Conservation (phyloP, 2,888 invertebrate genomes). For the Bembecia ichneumoniformis region DNA sequence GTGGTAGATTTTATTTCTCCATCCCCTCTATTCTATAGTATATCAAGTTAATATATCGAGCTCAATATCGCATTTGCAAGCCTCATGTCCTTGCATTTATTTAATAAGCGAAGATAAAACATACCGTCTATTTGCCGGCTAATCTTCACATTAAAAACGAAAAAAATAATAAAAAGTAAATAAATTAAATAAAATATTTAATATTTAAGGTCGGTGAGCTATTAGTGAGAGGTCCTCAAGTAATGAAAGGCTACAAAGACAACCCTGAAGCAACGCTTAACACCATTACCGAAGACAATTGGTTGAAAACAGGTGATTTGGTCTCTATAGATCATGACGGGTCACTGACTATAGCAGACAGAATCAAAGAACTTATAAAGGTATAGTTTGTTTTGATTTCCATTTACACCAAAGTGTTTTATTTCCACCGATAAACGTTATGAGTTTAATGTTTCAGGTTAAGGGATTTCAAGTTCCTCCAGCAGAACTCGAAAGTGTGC, state of each 20-base stretch:
- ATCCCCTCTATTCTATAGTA: too few species aligned
- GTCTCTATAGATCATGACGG: conserved; percentile 76
- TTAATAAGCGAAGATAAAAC: too few species aligned
- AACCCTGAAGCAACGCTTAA: conserved; percentile 79
- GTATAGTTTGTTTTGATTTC: conserved; percentile 38
- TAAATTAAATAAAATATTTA: too few species aligned
- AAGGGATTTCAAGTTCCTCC: conserved; percentile 85
- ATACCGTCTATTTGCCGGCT: too few species aligned
- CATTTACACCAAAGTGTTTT: not conserved
- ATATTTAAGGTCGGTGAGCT: conserved; percentile 36
- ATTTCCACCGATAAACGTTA: not conserved
- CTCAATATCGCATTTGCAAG: too few species aligned
- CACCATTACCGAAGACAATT: conserved; percentile 14
- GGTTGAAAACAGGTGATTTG: conserved; percentile 43
- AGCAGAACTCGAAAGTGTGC: conserved; percentile 84
- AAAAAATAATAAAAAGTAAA: too few species aligned
- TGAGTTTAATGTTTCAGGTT: conserved; percentile 52
- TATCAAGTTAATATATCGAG: too few species aligned
- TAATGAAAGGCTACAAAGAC: conserved; percentile 84
- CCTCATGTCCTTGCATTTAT: too few species aligned
- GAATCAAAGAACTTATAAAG: conserved; percentile 87
- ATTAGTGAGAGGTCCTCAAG: conserved; percentile 75
- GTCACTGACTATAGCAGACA: conserved; percentile 77
- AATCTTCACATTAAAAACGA: too few species aligned
- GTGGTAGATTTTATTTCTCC: too few species aligned